These are phyloP conservation scores for Chelonus formosanus DNA, from an alignment of 2,888 invertebrate genomes.

Conservation along the genomic window DNA sequence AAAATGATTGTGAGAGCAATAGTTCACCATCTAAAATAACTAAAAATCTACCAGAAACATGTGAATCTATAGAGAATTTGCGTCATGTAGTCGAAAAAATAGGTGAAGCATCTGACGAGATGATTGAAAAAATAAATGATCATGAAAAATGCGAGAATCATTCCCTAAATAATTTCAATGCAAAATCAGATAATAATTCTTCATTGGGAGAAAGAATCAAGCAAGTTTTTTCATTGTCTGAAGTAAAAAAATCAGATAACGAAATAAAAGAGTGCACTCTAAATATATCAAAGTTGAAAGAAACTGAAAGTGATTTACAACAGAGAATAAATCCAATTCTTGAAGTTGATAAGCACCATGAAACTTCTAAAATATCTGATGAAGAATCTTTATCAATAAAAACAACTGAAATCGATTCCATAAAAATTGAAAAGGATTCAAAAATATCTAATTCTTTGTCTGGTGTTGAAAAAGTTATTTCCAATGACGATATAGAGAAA, in stretches of 20 bases:
- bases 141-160: constrained; percentile 18
- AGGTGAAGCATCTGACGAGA: constrained; percentile 43
- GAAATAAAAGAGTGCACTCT: not conserved
- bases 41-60: constrained; percentile 46
- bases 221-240: no score
- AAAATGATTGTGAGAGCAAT: constrained; percentile 16
- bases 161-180: not conserved
- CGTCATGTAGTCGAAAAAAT: constrained; percentile 55
- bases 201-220: constrained; percentile 10
- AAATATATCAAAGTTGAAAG: not conserved
- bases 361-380: not conserved
- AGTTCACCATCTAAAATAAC: constrained; percentile 31
- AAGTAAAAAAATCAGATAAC: not conserved
- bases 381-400: not conserved
- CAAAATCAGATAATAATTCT: constrained; percentile 12
- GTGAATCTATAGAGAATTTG: constrained; percentile 56
- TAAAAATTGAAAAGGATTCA: constrained; percentile 32
- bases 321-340: no score
- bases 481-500: constrained; percentile 35
- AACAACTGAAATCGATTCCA: not conserved
- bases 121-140: constrained; percentile 22
- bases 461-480: constrained; percentile 42
- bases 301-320: not conserved
- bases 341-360: no score
- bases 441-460: constrained; percentile 14